These are phyloP conservation scores for Saxidomus purpurata DNA, from an alignment of 1,140 invertebrate species.

Conservation along the genomic window DNA sequence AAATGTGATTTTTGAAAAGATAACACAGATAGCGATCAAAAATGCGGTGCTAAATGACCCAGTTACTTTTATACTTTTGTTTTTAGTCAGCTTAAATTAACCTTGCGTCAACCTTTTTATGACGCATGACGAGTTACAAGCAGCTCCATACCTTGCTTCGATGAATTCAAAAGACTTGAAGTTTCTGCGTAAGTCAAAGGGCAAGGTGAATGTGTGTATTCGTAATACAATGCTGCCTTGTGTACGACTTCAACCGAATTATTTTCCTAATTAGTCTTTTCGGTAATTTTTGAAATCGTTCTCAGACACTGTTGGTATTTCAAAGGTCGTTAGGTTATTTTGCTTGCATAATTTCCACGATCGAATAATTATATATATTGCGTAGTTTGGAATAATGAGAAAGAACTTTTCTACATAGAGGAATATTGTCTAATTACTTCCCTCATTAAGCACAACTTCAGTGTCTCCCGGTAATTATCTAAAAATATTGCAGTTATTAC, in stretches of 20 bases:
- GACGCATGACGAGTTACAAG: background rate
- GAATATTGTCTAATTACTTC: background rate
- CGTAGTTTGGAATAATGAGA: background rate
- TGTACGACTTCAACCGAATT: background rate
- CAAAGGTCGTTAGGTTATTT: background rate
- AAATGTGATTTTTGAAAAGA: constrained; percentile 39
- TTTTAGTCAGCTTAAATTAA: constrained; percentile 32
- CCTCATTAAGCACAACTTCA: background rate
- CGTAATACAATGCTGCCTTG: background rate
- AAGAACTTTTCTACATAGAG: background rate
- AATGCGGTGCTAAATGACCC: constrained; percentile 40
- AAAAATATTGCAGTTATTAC: background rate
- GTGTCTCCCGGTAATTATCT: background rate
- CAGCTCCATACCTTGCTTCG: constrained; percentile 8
- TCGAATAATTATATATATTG: background rate
- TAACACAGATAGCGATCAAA: constrained; percentile 33
- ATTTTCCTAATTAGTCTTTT: background rate
- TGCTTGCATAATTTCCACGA: background rate
- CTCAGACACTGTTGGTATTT: background rate
- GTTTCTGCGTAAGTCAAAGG: background rate
- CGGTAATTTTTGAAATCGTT: background rate
- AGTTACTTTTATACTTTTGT: constrained; percentile 22
- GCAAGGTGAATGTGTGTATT: background rate
- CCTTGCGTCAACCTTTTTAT: background rate
- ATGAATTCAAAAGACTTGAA: background rate